Evolutionary conservation across 2,113 vertebrate genomes (phyloP).

Genomic region (Stictonetta naevosa): DNA sequence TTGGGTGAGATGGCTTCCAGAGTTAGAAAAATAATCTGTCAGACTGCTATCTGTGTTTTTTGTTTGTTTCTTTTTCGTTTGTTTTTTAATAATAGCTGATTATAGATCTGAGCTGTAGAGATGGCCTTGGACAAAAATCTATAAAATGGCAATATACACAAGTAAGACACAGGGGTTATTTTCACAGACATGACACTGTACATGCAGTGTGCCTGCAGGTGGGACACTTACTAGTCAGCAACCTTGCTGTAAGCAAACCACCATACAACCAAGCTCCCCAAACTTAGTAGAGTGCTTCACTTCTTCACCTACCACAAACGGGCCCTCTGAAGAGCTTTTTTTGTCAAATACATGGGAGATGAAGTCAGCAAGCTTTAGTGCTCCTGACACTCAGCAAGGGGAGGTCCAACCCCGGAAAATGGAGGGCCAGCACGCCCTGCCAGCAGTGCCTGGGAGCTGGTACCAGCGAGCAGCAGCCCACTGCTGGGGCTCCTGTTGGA

Average conservation of each 20-base stretch:
- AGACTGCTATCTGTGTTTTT: neutral
- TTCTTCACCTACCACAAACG: neutral
- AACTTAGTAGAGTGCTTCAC: no score
- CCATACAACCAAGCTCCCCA: neutral
- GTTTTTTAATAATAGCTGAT: neutral
- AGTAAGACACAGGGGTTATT: neutral
- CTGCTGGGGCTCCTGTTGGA: conserved; percentile 27
- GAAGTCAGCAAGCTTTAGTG: neutral
- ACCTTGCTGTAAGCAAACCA: neutral
- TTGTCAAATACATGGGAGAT: neutral
- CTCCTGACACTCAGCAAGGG: neutral
- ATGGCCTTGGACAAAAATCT: neutral
- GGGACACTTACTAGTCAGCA: neutral
- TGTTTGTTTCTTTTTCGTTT: neutral
- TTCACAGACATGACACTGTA: neutral
- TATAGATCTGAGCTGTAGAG: neutral
- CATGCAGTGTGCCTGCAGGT: rapidly evolving
- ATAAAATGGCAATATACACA: neutral
- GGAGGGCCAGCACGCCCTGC: neutral
- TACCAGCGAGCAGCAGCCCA: neutral
- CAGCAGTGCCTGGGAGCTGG: neutral
- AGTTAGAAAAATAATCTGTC: neutral
- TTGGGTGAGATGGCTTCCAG: neutral
- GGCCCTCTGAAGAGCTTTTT: neutral
- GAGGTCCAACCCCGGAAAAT: neutral